A percentile compares a stretch with the other conserved stretches of the same genome.
Evolutionary conservation across 2,113 vertebrate species (phyloP).

Genomic region (Zapus hudsonius): DNA sequence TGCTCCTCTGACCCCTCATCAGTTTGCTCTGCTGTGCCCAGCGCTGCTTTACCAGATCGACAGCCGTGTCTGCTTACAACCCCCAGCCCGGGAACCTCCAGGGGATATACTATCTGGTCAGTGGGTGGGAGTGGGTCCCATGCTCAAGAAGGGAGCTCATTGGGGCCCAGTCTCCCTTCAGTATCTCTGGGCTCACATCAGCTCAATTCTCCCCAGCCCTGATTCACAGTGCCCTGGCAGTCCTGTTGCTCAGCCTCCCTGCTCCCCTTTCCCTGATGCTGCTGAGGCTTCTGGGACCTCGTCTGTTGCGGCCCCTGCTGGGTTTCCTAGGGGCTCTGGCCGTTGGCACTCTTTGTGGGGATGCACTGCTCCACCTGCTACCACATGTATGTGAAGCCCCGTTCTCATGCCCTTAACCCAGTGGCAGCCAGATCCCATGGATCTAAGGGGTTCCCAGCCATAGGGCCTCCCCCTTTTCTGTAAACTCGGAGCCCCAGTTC

Average conservation of each 20-base stretch:
- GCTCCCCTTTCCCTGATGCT: conserved; percentile 85
- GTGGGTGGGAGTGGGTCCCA: conserved; percentile 12
- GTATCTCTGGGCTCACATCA: neutral
- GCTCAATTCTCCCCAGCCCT: conserved; percentile 80
- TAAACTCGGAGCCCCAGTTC: neutral
- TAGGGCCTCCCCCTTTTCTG: neutral
- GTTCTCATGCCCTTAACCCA: neutral
- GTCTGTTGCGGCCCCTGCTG: conserved; percentile 81
- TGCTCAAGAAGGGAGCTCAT: neutral
- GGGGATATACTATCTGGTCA: conserved; percentile 74
- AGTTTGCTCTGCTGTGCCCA: conserved; percentile 91
- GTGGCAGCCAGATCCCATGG: neutral
- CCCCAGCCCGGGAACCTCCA: conserved; percentile 22
- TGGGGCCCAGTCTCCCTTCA: neutral
- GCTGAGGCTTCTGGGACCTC: conserved; percentile 82
- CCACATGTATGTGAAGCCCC: conserved; percentile 86
- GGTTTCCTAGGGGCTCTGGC: conserved; percentile 90
- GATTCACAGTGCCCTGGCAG: conserved; percentile 85
- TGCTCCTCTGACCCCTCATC: conserved; percentile 86
- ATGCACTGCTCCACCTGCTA: conserved; percentile 90
- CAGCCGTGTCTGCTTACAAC: conserved; percentile 89
- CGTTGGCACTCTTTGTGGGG: conserved; percentile 90
- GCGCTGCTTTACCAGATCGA: conserved; percentile 93
- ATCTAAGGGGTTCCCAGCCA: neutral
- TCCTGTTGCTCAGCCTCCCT: conserved; percentile 86